Percentiles rank a stretch among this genome's conserved stretches.
Evolutionary conservation across 2,888 invertebrate species (phyloP).

Genomic region (Eupsilia transversa): DNA sequence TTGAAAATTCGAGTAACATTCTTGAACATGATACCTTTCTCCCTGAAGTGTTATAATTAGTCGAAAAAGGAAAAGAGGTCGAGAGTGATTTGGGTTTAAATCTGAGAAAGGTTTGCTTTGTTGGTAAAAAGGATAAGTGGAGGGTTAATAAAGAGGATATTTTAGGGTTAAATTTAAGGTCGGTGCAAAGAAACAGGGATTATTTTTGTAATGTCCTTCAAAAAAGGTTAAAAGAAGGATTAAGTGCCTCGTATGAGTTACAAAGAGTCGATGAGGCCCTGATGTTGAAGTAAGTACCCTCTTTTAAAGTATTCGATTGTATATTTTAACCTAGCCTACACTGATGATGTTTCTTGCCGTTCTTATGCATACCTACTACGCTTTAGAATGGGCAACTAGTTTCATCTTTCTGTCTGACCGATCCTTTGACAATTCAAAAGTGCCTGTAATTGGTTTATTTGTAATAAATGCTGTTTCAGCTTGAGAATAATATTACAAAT

Average conservation of each 20-base stretch:
- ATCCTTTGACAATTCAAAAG: too few species aligned
- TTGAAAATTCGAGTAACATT: background rate
- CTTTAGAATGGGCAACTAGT: too few species aligned
- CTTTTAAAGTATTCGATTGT: background rate
- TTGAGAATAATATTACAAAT: too few species aligned
- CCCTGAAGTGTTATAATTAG: constrained; percentile 36
- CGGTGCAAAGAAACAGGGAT: constrained; percentile 19
- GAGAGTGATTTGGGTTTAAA: constrained; percentile 30
- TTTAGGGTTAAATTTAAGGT: constrained; percentile 26
- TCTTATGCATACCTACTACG: too few species aligned
- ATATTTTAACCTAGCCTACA: background rate
- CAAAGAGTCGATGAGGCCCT: background rate
- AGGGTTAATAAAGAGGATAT: constrained; percentile 27
- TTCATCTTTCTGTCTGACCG: too few species aligned
- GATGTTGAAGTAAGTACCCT: background rate
- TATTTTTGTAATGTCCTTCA: constrained; percentile 27
- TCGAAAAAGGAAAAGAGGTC: constrained; percentile 24
- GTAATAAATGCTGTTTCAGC: too few species aligned
- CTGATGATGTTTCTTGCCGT: too few species aligned
- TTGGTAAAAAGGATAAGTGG: constrained; percentile 30
- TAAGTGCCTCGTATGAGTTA: background rate
- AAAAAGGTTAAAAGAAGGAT: constrained; percentile 20
- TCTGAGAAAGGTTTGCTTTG: constrained; percentile 24
- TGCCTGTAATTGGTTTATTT: too few species aligned
- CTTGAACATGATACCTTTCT: background rate